Evolutionary conservation across 2,888 invertebrate species (phyloP), one percentile per base, ranked within the genome.

Genomic region (Leptarthrus brevirostris): DNA sequence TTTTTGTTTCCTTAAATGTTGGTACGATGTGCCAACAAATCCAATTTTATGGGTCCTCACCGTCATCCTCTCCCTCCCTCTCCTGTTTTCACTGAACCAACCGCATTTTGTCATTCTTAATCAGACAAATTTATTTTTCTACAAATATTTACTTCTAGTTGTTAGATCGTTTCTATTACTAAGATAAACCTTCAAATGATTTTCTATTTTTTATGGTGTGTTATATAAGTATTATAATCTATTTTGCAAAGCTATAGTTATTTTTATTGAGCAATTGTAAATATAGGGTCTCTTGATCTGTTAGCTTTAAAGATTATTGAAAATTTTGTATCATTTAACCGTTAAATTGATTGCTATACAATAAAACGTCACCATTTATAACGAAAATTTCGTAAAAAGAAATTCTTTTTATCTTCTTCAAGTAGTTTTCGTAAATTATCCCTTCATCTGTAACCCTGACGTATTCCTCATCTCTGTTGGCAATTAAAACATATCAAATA

Each of bases 121-220:
- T n/a, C n/a, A n/a, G n/a, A n/a, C n/a, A n/a, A 58, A 20, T 36
- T 58, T 58, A 58, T 58, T 58, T 58, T 58, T 58, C 36, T 58
- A 58, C 16, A 58, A 30, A 12, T 18, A 20, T 34, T 34, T 58
- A 58, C 18, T 36, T 40, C 36, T 58, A 12, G 16, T n/a, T n/a
- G 16, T 26, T 56, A 56, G 56, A 4, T 30, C 16, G 56, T 36
- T 58, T 58, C 58, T 40, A 58, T 12, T 6, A 26, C 14, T 34
- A 36, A 36, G 36, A 36, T 36, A 14, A 58, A 14, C 20, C 18
- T 34, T 58, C 18, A 36, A 18, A 30, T 58, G 36, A 36, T 58
- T 36, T 36, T 5, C 2, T 26, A 36, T 58, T 58, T 58, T n/a
- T 26, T 54, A 54, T 58, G 12, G 20, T 58, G 36, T 36, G 36